Conservation (phyloP, 2,113 vertebrate species). For the Hipposideros armiger region DNA sequence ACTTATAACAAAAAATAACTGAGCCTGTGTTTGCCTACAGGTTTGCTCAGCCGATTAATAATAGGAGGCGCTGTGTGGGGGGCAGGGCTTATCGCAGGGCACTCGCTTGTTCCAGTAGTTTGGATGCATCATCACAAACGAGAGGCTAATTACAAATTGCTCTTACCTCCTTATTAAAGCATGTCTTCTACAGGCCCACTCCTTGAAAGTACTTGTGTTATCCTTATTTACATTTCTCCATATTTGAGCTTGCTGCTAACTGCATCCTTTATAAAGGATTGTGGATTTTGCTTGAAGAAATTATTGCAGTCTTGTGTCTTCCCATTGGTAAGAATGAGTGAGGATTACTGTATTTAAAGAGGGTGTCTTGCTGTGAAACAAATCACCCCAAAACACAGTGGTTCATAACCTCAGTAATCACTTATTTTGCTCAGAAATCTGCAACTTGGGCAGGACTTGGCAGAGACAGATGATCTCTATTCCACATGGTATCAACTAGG, state of each 20-base stretch:
- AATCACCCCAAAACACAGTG: not conserved
- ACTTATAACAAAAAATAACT: slow-evolving; percentile 61
- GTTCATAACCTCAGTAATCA: not conserved
- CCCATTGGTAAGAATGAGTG: not conserved
- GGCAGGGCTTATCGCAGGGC: not conserved
- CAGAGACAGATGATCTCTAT: not conserved
- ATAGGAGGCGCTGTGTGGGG: not conserved
- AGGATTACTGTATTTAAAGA: slow-evolving; percentile 11
- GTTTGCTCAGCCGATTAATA: slow-evolving; percentile 1
- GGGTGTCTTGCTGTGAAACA: not conserved
- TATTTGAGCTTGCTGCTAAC: not conserved
- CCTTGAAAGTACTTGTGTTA: not conserved
- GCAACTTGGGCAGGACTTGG: not conserved
- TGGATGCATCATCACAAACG: not conserved
- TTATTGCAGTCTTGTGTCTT: not conserved
- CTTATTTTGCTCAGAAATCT: not conserved
- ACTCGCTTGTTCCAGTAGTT: not conserved
- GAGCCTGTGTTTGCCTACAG: not conserved
- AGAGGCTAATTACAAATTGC: slow-evolving; percentile 46
- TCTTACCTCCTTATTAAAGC: slow-evolving; percentile 28
- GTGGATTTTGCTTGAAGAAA: not conserved
- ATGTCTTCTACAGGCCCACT: not conserved
- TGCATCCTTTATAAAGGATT: not conserved
- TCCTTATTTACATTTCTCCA: slow-evolving; percentile 1
- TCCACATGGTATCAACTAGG: fast-evolving